Conservation (phyloP, 2,888 invertebrate species). For the Rugalucina vietnamica region DNA sequence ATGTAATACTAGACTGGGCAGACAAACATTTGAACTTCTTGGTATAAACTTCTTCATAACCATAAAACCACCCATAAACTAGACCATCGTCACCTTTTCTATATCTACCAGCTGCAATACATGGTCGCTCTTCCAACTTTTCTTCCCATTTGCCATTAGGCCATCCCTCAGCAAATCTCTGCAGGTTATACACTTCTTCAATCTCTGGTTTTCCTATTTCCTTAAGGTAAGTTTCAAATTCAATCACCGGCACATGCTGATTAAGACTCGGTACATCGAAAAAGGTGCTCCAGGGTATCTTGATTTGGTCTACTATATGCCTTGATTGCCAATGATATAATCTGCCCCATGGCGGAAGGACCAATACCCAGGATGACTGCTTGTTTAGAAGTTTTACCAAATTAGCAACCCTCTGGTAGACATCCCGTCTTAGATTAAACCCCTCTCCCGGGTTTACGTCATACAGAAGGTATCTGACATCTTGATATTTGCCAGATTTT, state of each 20-base stretch:
- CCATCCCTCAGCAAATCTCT: constrained; percentile 94
- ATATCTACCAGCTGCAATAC: constrained; percentile 83
- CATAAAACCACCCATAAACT: constrained; percentile 88
- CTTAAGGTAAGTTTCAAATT: constrained; percentile 91
- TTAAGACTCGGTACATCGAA: constrained; percentile 93
- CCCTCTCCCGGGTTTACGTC: constrained; percentile 98
- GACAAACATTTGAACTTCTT: constrained; percentile 90
- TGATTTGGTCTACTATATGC: constrained; percentile 84
- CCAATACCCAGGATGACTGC: constrained; percentile 85
- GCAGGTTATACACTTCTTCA: constrained; percentile 91
- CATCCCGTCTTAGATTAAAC: constrained; percentile 97
- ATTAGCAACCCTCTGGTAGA: constrained; percentile 96
- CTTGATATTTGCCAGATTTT: constrained; percentile 39
- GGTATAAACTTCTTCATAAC: constrained; percentile 89
- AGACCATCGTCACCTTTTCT: constrained; percentile 75
- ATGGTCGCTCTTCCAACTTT: constrained; percentile 89
- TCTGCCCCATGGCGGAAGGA: constrained; percentile 96
- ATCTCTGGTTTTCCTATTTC: constrained; percentile 86
- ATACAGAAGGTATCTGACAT: constrained; percentile 90
- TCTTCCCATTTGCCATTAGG: constrained; percentile 94
- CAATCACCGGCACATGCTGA: constrained; percentile 92
- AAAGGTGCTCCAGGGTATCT: constrained; percentile 92
- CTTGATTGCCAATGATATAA: constrained; percentile 93
- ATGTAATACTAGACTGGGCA: constrained; percentile 88
- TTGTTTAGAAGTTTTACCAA: constrained; percentile 89